A percentile compares a stretch with the other conserved stretches of the same genome.
phyloP scores from a whole-genome alignment of 2,888 invertebrate species.

The Petrolisthes cinctipes region DNA sequence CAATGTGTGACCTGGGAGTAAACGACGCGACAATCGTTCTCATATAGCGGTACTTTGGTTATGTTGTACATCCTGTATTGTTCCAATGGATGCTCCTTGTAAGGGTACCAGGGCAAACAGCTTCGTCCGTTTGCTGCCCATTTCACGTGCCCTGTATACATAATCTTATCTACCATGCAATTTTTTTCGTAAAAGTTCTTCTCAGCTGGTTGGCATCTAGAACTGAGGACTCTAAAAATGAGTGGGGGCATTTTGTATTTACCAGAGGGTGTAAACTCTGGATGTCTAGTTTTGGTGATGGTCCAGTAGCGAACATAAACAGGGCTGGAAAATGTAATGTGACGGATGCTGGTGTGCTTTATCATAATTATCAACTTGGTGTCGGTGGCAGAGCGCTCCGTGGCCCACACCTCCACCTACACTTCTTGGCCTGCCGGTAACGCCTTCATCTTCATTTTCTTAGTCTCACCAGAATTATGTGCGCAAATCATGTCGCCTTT shows the following conservation, averaged over 20 bases:
- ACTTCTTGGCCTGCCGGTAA: background rate
- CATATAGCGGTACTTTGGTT: background rate
- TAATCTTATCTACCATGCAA: background rate
- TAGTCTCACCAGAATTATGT: background rate
- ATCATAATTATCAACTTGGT: background rate
- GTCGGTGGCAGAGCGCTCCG: background rate
- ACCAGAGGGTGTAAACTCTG: background rate
- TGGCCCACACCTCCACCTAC: constrained; percentile 16
- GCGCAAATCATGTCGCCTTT: background rate
- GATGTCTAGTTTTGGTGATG: background rate
- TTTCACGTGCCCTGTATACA: background rate
- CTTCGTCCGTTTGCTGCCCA: background rate
- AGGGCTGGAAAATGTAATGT: background rate
- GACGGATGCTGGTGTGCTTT: background rate
- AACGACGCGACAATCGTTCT: background rate
- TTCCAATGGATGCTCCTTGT: background rate
- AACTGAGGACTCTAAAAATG: constrained; percentile 4
- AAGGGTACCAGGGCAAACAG: background rate
- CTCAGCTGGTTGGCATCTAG: background rate
- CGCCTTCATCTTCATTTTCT: background rate
- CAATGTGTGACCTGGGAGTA: background rate
- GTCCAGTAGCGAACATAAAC: constrained; percentile 18
- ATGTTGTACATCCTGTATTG: background rate
- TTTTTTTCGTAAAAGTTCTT: background rate
- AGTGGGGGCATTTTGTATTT: background rate